Conservation (phyloP, 2,113 vertebrate species). For the Tyto alba region DNA sequence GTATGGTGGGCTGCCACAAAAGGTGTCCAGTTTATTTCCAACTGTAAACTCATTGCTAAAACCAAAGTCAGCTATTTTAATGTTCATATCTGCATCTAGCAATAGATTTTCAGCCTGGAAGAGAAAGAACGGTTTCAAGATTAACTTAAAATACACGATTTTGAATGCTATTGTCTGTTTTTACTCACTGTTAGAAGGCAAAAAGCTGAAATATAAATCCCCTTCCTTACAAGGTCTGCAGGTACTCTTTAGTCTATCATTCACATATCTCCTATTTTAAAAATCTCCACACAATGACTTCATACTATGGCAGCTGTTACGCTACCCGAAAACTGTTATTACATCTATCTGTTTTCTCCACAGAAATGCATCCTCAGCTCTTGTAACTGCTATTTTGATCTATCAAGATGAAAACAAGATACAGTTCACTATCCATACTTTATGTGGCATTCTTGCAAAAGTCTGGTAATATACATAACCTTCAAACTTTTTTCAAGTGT, state of each 20-base stretch:
- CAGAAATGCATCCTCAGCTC: neutral
- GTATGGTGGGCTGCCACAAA: slow-evolving; percentile 96
- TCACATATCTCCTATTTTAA: neutral
- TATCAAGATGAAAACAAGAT: too few species aligned
- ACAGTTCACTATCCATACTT: neutral
- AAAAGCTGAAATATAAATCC: neutral
- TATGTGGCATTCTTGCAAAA: neutral
- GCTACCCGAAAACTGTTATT: neutral
- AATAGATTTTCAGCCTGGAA: slow-evolving; percentile 96
- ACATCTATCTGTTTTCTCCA: neutral
- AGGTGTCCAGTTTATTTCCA: slow-evolving; percentile 97
- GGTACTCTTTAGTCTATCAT: neutral
- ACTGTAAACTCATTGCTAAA: slow-evolving; percentile 98
- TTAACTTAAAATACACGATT: neutral
- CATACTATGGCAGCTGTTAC: neutral
- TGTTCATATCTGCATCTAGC: slow-evolving; percentile 98
- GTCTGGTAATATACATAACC: neutral
- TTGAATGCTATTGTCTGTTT: neutral
- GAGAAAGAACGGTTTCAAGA: slow-evolving; percentile 47
- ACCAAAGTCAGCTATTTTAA: slow-evolving; percentile 98
- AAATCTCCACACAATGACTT: neutral
- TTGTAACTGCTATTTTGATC: neutral
- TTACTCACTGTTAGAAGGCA: neutral
- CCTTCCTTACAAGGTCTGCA: neutral
- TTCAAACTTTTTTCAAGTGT: neutral